Conservation (phyloP, 2,888 invertebrate genomes). For the Cosmia pyralina region DNA sequence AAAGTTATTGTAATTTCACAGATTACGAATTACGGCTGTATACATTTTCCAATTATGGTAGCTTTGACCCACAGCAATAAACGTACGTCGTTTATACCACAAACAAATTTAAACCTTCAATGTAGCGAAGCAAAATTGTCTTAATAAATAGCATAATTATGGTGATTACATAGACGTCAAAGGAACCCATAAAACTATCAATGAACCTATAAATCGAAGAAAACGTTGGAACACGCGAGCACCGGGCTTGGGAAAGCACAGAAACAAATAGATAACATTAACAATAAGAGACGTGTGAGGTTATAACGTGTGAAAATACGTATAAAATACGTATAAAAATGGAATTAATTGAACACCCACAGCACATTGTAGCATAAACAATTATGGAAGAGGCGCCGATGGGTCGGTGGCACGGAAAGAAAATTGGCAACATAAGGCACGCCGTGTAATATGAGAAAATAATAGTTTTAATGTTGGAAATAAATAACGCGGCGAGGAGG, state of each 20-base stretch:
- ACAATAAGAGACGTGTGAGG: conserved; percentile 72
- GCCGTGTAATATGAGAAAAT: conserved; percentile 82
- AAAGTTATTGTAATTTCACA: conserved; percentile 52
- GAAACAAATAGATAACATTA: conserved; percentile 76
- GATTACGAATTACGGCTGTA: conserved; percentile 49
- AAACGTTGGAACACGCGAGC: conserved; percentile 78
- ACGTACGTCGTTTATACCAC: conserved; percentile 58
- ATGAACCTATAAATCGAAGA: conserved; percentile 82
- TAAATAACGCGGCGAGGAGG: conserved; percentile 85
- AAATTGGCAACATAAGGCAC: conserved; percentile 81
- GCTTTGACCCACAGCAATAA: conserved; percentile 61
- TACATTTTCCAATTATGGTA: conserved; percentile 61
- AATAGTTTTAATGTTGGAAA: conserved; percentile 87
- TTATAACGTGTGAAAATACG: conserved; percentile 81
- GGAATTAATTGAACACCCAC: conserved; percentile 81
- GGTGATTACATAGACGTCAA: conserved; percentile 79
- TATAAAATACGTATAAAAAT: conserved; percentile 83
- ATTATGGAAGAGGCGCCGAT: conserved; percentile 81
- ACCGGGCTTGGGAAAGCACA: conserved; percentile 77
- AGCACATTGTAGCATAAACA: conserved; percentile 77
- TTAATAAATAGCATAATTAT: conserved; percentile 80
- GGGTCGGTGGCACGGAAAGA: conserved; percentile 82
- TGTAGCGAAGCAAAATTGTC: conserved; percentile 71
- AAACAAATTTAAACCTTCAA: conserved; percentile 68
- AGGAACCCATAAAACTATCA: conserved; percentile 81